phyloP scores from a whole-genome alignment of 2,113 vertebrate species.

The Thalassoma bifasciatum region DNA sequence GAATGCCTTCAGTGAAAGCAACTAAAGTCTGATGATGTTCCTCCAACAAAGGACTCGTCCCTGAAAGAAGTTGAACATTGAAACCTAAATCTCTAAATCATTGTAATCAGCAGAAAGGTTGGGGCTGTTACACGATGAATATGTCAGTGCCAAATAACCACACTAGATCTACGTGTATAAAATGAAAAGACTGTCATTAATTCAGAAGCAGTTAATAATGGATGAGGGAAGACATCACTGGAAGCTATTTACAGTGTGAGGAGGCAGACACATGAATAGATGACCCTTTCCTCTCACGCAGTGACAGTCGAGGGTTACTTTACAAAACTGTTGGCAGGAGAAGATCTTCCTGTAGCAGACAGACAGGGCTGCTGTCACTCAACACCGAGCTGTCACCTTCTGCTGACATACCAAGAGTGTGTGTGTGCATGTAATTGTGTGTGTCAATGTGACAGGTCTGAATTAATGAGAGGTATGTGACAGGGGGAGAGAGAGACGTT shows the following conservation, averaged over 20 bases:
- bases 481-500: conserved; percentile 58
- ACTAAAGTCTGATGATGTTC: not conserved
- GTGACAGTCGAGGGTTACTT: conserved; percentile 81
- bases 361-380: conserved; percentile 78
- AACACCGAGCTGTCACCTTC: conserved; percentile 70
- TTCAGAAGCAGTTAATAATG: conserved; percentile 73
- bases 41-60: not conserved
- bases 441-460: conserved; percentile 69
- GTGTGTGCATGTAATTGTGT: conserved; percentile 33
- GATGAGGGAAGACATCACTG: conserved; percentile 70
- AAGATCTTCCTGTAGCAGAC: conserved; percentile 81
- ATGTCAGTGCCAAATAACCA: conserved; percentile 50
- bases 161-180: conserved; percentile 30
- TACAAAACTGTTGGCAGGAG: conserved; percentile 75
- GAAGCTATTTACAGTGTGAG: conserved; percentile 77
- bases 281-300: conserved; percentile 71
- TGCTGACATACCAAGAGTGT: conserved; percentile 33
- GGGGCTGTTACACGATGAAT: conserved; percentile 23
- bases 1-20: not conserved
- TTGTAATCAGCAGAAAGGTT: conserved; percentile 7
- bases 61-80: not conserved
- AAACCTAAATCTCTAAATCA: conserved; percentile 15
- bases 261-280: conserved; percentile 73
- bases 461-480: conserved; percentile 80
- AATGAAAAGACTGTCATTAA: conserved; percentile 68